Conservation (phyloP, 2,888 invertebrate genomes). For the Syritta pipiens region DNA sequence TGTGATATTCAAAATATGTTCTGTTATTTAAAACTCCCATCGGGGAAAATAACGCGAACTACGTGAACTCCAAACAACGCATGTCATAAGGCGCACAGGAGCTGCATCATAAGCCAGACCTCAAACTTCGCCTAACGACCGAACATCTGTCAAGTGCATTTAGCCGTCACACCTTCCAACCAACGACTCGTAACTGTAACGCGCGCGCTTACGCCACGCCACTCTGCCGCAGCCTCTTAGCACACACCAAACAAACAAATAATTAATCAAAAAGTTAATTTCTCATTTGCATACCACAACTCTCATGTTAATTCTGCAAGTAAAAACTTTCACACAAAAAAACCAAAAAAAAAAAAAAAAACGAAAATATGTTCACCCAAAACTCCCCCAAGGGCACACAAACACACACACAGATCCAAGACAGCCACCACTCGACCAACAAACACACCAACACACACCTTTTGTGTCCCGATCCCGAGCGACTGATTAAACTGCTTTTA, state of each 20-base stretch:
- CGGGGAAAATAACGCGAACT: too few species aligned
- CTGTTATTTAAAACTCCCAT: too few species aligned
- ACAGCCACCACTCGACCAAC: slow-evolving; percentile 11
- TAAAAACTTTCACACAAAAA: slow-evolving; percentile 53
- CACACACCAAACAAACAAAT: slow-evolving; percentile 34
- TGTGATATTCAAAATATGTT: too few species aligned
- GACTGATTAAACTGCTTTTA: slow-evolving; percentile 72
- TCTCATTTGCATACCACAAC: slow-evolving; percentile 59
- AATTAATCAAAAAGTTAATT: slow-evolving; percentile 66
- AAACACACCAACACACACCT: slow-evolving; percentile 39
- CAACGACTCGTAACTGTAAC: slow-evolving; percentile 1
- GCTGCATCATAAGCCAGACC: too few species aligned
- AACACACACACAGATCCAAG: slow-evolving; percentile 1
- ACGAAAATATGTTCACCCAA: slow-evolving; percentile 42
- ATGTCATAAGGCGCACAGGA: too few species aligned
- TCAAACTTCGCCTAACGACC: background rate
- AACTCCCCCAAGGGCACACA: slow-evolving; percentile 35
- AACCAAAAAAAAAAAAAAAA: slow-evolving; percentile 9
- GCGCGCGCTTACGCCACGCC: background rate
- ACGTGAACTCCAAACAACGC: too few species aligned
- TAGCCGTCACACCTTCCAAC: background rate
- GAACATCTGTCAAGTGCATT: background rate
- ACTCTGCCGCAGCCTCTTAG: too few species aligned
- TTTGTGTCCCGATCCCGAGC: slow-evolving; percentile 68
- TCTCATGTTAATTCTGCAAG: slow-evolving; percentile 54